Base-by-base conservation (phyloP, 2,797 vertebrate species). In the Leucoraja ocellata region DNA sequence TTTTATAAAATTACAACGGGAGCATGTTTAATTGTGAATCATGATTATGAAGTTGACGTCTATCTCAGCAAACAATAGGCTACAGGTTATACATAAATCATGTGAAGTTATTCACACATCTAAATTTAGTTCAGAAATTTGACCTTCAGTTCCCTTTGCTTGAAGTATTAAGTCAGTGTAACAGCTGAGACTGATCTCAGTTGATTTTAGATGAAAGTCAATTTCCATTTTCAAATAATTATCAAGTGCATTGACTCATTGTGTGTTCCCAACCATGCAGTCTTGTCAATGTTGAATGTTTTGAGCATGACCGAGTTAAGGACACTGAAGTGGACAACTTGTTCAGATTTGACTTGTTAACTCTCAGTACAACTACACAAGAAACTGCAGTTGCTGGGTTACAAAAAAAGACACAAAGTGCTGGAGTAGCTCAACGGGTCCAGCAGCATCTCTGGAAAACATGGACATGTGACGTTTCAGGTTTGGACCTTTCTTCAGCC, bases 61-160 rank as follows among this genome's bases (percentile, higher is more conserved):
- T 61, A 25, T 28, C 25, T 84, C 54, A 11, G 23, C 46, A 28
- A n/a, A 13, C 81, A 84, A 13, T 25, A 28, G 54, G 61, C 58
- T 84, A 79, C 18, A 25, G 23, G 46, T 28, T 32, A 36, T 78
- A 14, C n/a, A 78, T 78, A 78, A 81, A 54, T 46, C 1, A 21
- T 81, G 16, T 23, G 18, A 16, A 80, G 39, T 81, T 83, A 61
- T 11, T 3, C 21, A 4, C 25, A 61, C 11, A 28, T 61, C 81
- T 61, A 84, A 84, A 61, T 61, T 84, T 84, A 84, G 81, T n/a
- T 84, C 54, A 84, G 54, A 84, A 61, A 28, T 10, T 84, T 16
- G 81, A 84, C 11, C 81, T 84, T n/a, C 9, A 58, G 46, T 23
- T 58, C 13, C 23, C 46, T 28, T 25, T 84, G 21, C 11, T n/a